Conservation (phyloP, 2,888 invertebrate species). For the Limnephilus marmoratus region DNA sequence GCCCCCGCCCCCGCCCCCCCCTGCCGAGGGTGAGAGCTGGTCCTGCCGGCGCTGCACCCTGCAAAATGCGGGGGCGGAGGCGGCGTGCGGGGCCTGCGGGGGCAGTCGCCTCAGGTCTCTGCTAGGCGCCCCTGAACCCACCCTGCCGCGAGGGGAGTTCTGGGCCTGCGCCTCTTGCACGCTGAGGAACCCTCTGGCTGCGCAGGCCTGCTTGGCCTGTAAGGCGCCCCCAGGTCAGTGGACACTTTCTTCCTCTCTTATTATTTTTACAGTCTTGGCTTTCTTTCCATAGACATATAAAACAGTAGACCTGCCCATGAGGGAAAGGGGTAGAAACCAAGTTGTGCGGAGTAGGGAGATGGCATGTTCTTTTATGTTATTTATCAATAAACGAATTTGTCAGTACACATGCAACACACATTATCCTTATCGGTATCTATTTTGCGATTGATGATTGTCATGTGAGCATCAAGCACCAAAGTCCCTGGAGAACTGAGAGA, state of each 20-base stretch:
- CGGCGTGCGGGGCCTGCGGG: slow-evolving; percentile 91
- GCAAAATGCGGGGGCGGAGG: slow-evolving; percentile 83
- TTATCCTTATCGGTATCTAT: too few relatives aligned
- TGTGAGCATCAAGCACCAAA: too few relatives aligned
- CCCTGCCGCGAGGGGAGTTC: slow-evolving; percentile 83
- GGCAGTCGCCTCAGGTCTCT: slow-evolving; percentile 87
- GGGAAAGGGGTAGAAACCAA: too few relatives aligned
- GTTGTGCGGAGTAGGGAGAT: too few relatives aligned
- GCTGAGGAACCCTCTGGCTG: slow-evolving; percentile 85
- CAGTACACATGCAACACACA: too few relatives aligned
- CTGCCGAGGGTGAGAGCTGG: slow-evolving; percentile 79
- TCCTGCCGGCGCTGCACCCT: slow-evolving; percentile 92
- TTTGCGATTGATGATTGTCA: too few relatives aligned
- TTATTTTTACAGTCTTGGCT: slow-evolving; percentile 52
- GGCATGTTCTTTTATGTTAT: too few relatives aligned
- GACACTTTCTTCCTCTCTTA: slow-evolving; percentile 70
- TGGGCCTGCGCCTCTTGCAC: slow-evolving; percentile 91
- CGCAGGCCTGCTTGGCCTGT: slow-evolving; percentile 85
- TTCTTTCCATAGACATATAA: too few relatives aligned
- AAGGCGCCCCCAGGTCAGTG: slow-evolving; percentile 80
- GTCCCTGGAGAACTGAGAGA: too few relatives aligned
- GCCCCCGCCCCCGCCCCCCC: slow-evolving; percentile 67
- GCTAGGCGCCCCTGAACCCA: slow-evolving; percentile 81
- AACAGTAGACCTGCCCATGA: too few relatives aligned
- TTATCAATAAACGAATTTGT: too few relatives aligned